Conservation (phyloP, 2,888 invertebrate species). For the Tenthredo notha region DNA sequence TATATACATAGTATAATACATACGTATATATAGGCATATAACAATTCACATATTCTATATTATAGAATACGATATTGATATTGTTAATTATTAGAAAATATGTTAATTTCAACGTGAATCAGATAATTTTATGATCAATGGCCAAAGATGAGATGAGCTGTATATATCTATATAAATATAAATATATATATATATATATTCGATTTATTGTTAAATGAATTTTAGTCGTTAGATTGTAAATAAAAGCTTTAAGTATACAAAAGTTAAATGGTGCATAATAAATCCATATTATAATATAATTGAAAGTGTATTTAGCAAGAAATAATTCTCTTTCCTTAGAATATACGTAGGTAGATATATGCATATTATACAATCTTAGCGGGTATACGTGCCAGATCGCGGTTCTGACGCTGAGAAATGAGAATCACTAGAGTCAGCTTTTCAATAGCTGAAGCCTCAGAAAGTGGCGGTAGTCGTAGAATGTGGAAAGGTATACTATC, state of each 20-base stretch:
- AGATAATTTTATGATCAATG: conserved; percentile 72
- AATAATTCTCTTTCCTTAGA: neutral
- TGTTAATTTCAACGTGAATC: conserved; percentile 60
- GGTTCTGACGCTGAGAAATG: conserved; percentile 36
- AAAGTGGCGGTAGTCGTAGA: conserved; percentile 33
- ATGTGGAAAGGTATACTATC: neutral
- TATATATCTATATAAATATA: conserved; percentile 46
- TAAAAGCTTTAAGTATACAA: conserved; percentile 73
- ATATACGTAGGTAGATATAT: neutral
- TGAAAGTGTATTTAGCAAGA: neutral
- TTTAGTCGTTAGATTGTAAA: conserved; percentile 74
- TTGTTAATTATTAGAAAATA: conserved; percentile 42
- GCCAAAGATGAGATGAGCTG: conserved; percentile 64
- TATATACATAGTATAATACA: no score
- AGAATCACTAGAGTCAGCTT: conserved; percentile 47
- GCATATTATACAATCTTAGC: no score
- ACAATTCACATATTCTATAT: conserved; percentile 28
- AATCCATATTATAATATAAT: conserved; percentile 44
- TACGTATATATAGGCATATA: neutral
- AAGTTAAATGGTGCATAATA: conserved; percentile 53
- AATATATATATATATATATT: conserved; percentile 51
- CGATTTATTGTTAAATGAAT: conserved; percentile 74
- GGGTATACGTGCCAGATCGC: conserved; percentile 10
- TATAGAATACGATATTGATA: conserved; percentile 34
- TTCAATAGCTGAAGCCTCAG: conserved; percentile 48